Conservation (phyloP, 2,113 vertebrate species). For the Microtus montanus region DNA sequence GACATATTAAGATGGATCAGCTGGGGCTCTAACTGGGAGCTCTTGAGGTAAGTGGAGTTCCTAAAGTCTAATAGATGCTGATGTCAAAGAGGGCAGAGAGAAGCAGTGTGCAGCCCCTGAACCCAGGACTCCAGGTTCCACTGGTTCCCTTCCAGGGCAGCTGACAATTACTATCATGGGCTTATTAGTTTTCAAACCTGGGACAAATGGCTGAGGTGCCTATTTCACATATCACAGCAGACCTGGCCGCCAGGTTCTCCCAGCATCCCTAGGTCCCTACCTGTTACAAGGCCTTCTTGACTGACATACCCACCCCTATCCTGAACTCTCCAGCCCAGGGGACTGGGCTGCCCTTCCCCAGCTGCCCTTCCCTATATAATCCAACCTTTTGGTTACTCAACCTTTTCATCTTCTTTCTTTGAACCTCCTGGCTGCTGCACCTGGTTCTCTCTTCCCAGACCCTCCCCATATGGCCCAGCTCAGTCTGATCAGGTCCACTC, state of each 20-base stretch:
- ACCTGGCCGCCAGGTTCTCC: background rate
- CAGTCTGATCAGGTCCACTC: background rate
- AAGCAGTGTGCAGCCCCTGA: background rate
- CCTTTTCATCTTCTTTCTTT: background rate
- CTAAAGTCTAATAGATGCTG: background rate
- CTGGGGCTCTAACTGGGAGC: background rate
- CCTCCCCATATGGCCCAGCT: too few relatives aligned
- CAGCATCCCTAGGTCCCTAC: background rate
- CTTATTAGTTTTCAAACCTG: background rate
- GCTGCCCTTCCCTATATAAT: background rate
- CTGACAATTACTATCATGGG: background rate
- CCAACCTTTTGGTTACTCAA: background rate
- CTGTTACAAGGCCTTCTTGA: background rate
- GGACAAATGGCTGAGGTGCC: background rate
- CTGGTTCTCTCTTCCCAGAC: background rate
- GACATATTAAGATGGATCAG: background rate
- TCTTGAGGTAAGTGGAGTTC: background rate
- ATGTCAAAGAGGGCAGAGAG: background rate
- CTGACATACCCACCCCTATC: background rate
- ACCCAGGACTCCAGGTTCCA: background rate
- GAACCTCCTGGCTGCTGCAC: background rate
- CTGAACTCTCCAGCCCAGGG: background rate
- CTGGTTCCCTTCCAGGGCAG: background rate
- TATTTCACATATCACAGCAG: background rate
- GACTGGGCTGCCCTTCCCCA: background rate